Evolutionary conservation across 2,888 invertebrate genomes (phyloP).

Genomic region (Hymenopus coronatus): DNA sequence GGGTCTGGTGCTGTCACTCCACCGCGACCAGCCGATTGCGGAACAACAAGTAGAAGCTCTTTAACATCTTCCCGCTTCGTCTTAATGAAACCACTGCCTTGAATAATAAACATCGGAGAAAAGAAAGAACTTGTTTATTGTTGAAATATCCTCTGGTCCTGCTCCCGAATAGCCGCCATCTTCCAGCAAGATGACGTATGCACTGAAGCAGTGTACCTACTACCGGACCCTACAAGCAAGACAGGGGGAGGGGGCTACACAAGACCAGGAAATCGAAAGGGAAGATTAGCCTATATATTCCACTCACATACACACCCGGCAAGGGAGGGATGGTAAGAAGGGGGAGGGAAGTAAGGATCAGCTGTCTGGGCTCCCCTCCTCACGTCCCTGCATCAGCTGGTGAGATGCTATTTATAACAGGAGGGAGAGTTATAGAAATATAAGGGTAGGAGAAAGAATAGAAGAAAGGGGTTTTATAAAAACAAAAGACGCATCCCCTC

Average conservation of each 20-base stretch:
- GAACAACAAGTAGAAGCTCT: background rate
- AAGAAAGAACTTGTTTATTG: background rate
- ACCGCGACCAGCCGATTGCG: background rate
- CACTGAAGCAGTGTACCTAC: background rate
- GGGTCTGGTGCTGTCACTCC: background rate
- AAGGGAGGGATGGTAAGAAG: background rate
- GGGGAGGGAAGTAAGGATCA: background rate
- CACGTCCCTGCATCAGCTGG: background rate
- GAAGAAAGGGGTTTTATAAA: background rate
- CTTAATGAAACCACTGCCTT: background rate
- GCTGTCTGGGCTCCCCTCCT: background rate
- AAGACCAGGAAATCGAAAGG: slow-evolving; percentile 14
- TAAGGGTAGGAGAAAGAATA: background rate
- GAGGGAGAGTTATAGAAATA: background rate
- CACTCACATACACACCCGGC: background rate
- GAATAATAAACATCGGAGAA: background rate
- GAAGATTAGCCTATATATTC: slow-evolving; percentile 12
- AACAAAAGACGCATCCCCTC: background rate
- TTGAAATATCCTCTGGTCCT: background rate
- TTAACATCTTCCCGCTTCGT: background rate
- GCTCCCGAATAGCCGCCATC: background rate
- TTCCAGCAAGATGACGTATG: background rate
- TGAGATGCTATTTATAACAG: background rate
- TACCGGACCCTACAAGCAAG: background rate
- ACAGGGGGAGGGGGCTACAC: background rate